These are phyloP conservation scores for Smutsia temminckii DNA, from an alignment of 2,797 vertebrate genomes.

Conservation along the genomic window DNA sequence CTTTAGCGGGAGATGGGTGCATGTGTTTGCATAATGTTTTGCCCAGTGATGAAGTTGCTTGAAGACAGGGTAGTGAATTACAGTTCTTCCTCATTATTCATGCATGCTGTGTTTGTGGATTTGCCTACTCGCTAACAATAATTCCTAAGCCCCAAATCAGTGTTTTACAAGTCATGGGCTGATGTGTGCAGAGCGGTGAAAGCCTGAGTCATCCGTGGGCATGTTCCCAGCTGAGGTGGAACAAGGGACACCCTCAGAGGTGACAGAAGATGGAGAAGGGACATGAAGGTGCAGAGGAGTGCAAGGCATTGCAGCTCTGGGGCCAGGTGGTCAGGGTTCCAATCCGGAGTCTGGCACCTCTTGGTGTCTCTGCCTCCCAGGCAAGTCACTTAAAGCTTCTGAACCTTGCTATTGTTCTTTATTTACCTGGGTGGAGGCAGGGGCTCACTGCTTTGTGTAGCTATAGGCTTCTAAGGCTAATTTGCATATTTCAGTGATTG, in stretches of 20 bases:
- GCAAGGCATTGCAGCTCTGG: background rate
- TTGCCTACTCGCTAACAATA: background rate
- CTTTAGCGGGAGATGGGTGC: background rate
- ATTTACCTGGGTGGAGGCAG: too few species aligned
- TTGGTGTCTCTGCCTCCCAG: rapidly evolving
- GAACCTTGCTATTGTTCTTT: background rate
- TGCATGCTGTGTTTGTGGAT: background rate
- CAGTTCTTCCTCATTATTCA: background rate
- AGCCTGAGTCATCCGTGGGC: rapidly evolving
- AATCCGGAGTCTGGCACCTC: rapidly evolving
- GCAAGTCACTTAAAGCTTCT: background rate
- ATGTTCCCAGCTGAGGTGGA: background rate
- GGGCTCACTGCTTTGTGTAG: rapidly evolving
- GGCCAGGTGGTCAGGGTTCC: rapidly evolving
- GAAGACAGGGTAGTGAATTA: background rate
- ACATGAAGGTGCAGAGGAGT: rapidly evolving
- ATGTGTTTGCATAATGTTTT: background rate
- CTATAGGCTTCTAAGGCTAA: background rate
- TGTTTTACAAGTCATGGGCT: rapidly evolving
- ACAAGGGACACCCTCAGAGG: too few species aligned
- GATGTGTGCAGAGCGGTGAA: rapidly evolving
- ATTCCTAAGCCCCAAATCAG: background rate
- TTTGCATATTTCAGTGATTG: background rate
- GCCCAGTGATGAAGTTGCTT: background rate
- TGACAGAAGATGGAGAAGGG: rapidly evolving